phyloP scores from a whole-genome alignment of 2,888 invertebrate genomes.

The Cephus sareptanus region DNA sequence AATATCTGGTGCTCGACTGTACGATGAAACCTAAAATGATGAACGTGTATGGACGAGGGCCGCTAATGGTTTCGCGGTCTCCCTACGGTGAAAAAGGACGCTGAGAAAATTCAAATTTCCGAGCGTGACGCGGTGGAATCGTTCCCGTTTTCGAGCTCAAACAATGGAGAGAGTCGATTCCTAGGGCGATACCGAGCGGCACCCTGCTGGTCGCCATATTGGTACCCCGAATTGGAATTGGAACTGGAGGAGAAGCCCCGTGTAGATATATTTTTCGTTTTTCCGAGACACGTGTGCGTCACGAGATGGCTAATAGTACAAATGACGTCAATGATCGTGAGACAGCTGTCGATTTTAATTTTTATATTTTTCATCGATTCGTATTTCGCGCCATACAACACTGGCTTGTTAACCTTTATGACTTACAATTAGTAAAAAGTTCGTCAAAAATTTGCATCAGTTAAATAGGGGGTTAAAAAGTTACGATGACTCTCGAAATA shows the following conservation, averaged over 20 bases:
- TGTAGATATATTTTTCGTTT: background rate
- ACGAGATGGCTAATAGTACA: background rate
- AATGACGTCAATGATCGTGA: background rate
- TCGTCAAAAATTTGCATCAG: background rate
- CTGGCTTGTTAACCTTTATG: background rate
- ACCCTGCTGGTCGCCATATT: slow-evolving; percentile 25
- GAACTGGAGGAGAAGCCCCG: slow-evolving; percentile 4
- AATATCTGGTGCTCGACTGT: background rate
- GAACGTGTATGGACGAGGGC: background rate
- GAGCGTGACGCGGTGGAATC: slow-evolving; percentile 25
- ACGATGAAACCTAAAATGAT: background rate
- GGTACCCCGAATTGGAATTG: slow-evolving; percentile 16
- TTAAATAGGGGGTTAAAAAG: background rate
- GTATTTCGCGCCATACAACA: background rate
- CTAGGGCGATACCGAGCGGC: slow-evolving; percentile 21
- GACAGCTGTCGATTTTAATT: background rate
- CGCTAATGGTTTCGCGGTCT: slow-evolving; percentile 3
- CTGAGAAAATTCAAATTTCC: slow-evolving; percentile 24
- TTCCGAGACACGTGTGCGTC: background rate
- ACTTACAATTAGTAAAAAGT: background rate
- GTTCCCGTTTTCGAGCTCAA: slow-evolving; percentile 26
- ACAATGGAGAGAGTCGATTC: slow-evolving; percentile 22
- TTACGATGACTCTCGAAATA: background rate
- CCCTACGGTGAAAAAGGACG: background rate
- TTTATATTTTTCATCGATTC: background rate